Base-by-base conservation (phyloP, 2,797 vertebrate genomes). In the Lithobates sylvaticus region DNA sequence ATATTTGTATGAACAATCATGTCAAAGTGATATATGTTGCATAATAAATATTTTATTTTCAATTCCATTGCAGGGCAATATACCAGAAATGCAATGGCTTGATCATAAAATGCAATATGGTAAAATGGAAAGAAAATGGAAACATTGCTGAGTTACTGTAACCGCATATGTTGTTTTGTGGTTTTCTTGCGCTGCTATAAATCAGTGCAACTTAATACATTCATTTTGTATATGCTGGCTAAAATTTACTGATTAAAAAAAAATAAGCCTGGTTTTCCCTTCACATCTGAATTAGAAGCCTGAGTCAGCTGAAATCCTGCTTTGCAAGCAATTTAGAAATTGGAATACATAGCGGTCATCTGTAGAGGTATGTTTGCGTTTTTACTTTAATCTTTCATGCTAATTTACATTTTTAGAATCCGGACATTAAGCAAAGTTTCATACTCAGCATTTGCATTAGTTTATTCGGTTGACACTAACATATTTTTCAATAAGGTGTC, bases 271-370 rank as follows among this genome's bases (percentile, higher is more conserved):
- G 72, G 5, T 64, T 81, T 82, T 77, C 85, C 50, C 78, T 82
- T 65, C 75, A 81, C 78, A 70, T 81, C 71, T 76, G 79, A 80
- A 81, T 65, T 36, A 47, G 23, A 82, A 47, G 26, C 29, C 73
- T 80, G 72, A 81, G 78, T 81, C 85, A 77, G 85, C 79, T 76
- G 32, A 81, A 86, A 76, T 71, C 76, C 73, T 27, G 85, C 78
- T 64, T 71, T 81, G 67, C 74, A 76, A 82, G 85, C 79, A 71
- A 77, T 72, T 86, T 86, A 64, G 44, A 70, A 77, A 67, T 61
- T 83, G 27, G 21, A 71, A 73, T 72, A 54, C 80, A 73, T 78
- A 76, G 72, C 27, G 18, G 80, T 44, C 67, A 83, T 10, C 78
- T 50, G 42, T 78, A 86, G 42, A 86, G 26, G n/a, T 65, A 68